Conservation (phyloP, 2,888 invertebrate species). For the Drosophila birchii region DNA sequence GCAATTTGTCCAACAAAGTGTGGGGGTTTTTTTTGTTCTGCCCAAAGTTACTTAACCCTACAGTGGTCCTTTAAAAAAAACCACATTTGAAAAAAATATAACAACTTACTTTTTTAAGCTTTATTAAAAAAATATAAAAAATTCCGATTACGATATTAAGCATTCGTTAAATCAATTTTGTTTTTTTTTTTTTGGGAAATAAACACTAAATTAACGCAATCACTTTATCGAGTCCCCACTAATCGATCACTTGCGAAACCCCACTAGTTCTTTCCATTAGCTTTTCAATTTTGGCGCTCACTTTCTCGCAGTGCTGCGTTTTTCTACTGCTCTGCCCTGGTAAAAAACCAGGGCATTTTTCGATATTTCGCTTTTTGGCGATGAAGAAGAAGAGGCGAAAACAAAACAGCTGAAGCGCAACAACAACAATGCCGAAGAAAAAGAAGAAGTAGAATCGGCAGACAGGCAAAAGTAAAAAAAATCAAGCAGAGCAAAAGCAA, state of each 20-base stretch:
- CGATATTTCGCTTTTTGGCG: constrained; percentile 20
- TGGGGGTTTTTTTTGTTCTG: not conserved
- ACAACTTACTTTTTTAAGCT: not conserved
- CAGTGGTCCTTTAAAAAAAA: not conserved
- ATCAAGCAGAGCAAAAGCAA: constrained; percentile 20
- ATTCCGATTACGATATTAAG: not conserved
- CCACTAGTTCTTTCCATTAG: not conserved
- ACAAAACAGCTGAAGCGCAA: constrained; percentile 26
- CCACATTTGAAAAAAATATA: too few relatives aligned
- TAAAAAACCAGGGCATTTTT: constrained; percentile 2
- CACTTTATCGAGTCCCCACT: not conserved
- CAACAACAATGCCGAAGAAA: constrained; percentile 7
- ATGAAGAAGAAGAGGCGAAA: constrained; percentile 9
- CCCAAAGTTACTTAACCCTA: constrained; percentile 6
- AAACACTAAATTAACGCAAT: too few relatives aligned
- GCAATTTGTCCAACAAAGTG: constrained; percentile 35
- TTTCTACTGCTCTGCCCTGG: constrained; percentile 16
- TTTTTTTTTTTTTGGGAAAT: too few relatives aligned
- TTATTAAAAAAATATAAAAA: not conserved
- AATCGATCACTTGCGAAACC: constrained; percentile 6
- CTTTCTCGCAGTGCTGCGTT: constrained; percentile 14
- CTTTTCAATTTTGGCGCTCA: constrained; percentile 25
- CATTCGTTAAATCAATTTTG: too few relatives aligned
- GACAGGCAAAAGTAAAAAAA: constrained; percentile 1
- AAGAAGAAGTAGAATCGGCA: not conserved